These are phyloP conservation scores for Neomorphus geoffroyi DNA, from an alignment of 2,797 vertebrate genomes.

Conservation along the genomic window DNA sequence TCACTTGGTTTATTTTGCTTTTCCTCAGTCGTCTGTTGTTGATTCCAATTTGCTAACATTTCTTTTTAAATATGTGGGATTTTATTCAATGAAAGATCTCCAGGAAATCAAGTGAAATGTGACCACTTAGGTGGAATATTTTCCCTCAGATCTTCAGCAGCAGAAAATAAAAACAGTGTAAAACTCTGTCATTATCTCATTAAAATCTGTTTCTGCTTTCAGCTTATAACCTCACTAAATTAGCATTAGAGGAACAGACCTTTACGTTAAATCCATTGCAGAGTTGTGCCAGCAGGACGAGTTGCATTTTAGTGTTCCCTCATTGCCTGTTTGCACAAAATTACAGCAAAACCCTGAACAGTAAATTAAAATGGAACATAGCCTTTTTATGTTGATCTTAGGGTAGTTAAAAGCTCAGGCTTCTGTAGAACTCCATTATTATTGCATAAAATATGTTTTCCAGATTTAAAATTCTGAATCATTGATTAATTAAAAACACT, in stretches of 20 bases:
- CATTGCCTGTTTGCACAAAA: slow-evolving; percentile 57
- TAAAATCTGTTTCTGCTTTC: slow-evolving; percentile 59
- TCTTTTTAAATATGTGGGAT: slow-evolving; percentile 23
- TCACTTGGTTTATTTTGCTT: neutral
- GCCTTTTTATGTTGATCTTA: slow-evolving; percentile 25
- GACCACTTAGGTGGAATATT: slow-evolving; percentile 17
- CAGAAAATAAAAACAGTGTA: slow-evolving; percentile 47
- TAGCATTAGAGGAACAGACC: slow-evolving; percentile 58
- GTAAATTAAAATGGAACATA: slow-evolving; percentile 60
- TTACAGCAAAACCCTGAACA: slow-evolving; percentile 49
- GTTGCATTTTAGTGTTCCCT: slow-evolving; percentile 59
- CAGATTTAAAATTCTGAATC: slow-evolving; percentile 19
- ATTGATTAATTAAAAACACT: slow-evolving; percentile 47
- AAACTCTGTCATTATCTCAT: slow-evolving; percentile 56
- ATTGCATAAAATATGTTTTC: slow-evolving; percentile 31
- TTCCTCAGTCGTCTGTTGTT: neutral
- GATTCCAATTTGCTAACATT: slow-evolving; percentile 15
- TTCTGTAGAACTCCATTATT: slow-evolving; percentile 11
- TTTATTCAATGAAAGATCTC: slow-evolving; percentile 12
- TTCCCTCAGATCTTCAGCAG: neutral
- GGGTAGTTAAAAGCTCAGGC: slow-evolving; percentile 25
- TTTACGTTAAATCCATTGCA: slow-evolving; percentile 59
- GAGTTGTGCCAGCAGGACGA: slow-evolving; percentile 45
- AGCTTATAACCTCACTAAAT: slow-evolving; percentile 60
- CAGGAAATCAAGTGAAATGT: slow-evolving; percentile 23